Evolutionary conservation across 2,888 invertebrate species (phyloP).

Genomic region (Hemithea aestivaria): DNA sequence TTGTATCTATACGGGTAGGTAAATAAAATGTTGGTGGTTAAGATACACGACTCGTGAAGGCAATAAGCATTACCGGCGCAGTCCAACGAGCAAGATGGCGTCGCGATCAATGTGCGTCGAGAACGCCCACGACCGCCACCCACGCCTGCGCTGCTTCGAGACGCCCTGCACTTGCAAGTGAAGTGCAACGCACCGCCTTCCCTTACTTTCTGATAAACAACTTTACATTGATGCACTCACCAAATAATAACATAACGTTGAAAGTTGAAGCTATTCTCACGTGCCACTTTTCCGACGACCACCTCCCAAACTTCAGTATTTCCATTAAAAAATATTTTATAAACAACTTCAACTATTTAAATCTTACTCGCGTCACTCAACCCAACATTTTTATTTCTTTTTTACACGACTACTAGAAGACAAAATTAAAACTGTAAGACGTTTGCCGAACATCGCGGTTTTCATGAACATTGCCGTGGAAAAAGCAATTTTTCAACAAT

Average conservation of each 20-base stretch:
- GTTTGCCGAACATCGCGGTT: slow-evolving; percentile 41
- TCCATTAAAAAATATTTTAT: too few relatives aligned
- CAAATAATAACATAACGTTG: neutral
- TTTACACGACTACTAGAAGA: too few relatives aligned
- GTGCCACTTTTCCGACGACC: too few relatives aligned
- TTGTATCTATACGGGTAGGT: too few relatives aligned
- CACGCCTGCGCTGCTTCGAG: slow-evolving; percentile 73
- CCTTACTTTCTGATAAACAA: slow-evolving; percentile 20
- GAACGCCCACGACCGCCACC: slow-evolving; percentile 60
- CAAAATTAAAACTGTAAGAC: too few relatives aligned
- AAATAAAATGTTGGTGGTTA: too few relatives aligned
- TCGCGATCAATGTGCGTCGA: slow-evolving; percentile 64
- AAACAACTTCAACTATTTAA: too few relatives aligned
- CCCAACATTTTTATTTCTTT: too few relatives aligned
- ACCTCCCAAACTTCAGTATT: too few relatives aligned
- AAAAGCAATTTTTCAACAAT: slow-evolving; percentile 65
- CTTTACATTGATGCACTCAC: slow-evolving; percentile 25
- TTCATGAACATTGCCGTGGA: slow-evolving; percentile 25
- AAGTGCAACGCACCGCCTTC: slow-evolving; percentile 52
- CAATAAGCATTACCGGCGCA: slow-evolving; percentile 49
- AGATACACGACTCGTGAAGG: slow-evolving; percentile 11
- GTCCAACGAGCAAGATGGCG: slow-evolving; percentile 69
- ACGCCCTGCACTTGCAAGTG: slow-evolving; percentile 62
- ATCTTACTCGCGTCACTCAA: too few relatives aligned
- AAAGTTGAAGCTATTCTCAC: neutral